Percentiles rank a stretch among this genome's conserved stretches.
These are phyloP conservation scores for Tiaroga cobitis DNA, from an alignment of 2,797 vertebrate genomes.

Conservation along the genomic window DNA sequence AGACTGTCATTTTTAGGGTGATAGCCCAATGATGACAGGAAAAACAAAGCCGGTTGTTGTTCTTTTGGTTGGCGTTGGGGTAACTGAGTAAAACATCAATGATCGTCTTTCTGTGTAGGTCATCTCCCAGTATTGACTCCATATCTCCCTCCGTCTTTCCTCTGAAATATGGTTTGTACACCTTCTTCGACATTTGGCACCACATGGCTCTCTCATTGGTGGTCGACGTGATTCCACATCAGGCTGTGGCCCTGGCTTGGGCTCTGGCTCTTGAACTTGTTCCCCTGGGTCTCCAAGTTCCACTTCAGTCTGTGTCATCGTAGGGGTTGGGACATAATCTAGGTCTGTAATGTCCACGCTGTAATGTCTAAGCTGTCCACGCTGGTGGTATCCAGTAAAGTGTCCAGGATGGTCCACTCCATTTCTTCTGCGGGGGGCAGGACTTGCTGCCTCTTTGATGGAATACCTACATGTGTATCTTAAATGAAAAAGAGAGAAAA, in stretches of 20 bases:
- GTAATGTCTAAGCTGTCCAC: too few relatives aligned
- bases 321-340: too few relatives aligned
- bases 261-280: too few relatives aligned
- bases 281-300: too few relatives aligned
- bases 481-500: too few relatives aligned
- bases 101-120: slow-evolving; percentile 6
- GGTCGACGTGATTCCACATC: neutral
- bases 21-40: slow-evolving; percentile 10
- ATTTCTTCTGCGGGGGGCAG: too few relatives aligned
- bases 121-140: slow-evolving; percentile 15
- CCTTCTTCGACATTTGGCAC: slow-evolving; percentile 3
- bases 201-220: slow-evolving; percentile 32
- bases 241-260: neutral
- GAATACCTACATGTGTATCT: too few relatives aligned
- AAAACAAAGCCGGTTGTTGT: neutral
- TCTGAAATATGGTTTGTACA: slow-evolving; percentile 17
- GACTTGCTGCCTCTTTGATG: too few relatives aligned
- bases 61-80: slow-evolving; percentile 22
- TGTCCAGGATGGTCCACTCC: too few relatives aligned
- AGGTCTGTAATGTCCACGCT: too few relatives aligned
- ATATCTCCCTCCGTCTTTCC: slow-evolving; percentile 22
- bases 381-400: too few relatives aligned
- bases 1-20: slow-evolving; percentile 27
- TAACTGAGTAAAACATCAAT: slow-evolving; percentile 24
- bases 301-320: too few relatives aligned